Evolutionary conservation across 1,140 invertebrate genomes (phyloP).

Genomic region (Panagrolaimus sp.): DNA sequence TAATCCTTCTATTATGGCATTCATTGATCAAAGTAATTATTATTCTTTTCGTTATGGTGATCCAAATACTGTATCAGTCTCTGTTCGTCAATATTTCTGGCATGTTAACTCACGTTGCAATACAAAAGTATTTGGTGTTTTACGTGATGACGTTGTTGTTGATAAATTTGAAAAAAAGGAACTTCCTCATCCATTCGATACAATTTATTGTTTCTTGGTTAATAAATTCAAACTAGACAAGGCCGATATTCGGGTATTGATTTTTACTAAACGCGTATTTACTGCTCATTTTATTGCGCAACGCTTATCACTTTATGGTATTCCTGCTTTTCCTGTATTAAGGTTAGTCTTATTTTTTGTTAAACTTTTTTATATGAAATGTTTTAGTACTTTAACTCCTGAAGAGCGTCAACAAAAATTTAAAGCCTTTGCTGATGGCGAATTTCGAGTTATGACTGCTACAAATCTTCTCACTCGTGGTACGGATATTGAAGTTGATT

Average conservation of each 20-base stretch:
- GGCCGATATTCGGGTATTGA: not conserved
- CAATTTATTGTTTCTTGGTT: too few species aligned
- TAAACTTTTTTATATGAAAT: not conserved
- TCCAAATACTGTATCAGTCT: not conserved
- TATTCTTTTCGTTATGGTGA: too few species aligned
- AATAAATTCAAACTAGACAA: too few species aligned
- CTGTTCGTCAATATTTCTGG: not conserved
- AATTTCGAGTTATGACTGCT: not conserved
- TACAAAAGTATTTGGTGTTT: too few species aligned
- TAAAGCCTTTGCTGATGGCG: not conserved
- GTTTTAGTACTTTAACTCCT: not conserved
- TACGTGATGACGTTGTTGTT: too few species aligned
- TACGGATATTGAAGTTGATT: not conserved
- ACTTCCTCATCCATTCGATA: too few species aligned
- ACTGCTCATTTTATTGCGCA: not conserved
- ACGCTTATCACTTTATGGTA: not conserved
- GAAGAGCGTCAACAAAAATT: not conserved
- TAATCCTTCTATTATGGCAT: not conserved
- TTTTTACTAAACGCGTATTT: not conserved
- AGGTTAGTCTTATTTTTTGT: not conserved
- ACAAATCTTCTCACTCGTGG: not conserved
- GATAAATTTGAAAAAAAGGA: too few species aligned
- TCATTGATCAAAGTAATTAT: too few species aligned
- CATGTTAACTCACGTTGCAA: too few species aligned
- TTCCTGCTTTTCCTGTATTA: not conserved